Evolutionary conservation across 2,797 vertebrate genomes (phyloP), one percentile per base, ranked within the genome.

Genomic region (Pelobates cultripes): DNA sequence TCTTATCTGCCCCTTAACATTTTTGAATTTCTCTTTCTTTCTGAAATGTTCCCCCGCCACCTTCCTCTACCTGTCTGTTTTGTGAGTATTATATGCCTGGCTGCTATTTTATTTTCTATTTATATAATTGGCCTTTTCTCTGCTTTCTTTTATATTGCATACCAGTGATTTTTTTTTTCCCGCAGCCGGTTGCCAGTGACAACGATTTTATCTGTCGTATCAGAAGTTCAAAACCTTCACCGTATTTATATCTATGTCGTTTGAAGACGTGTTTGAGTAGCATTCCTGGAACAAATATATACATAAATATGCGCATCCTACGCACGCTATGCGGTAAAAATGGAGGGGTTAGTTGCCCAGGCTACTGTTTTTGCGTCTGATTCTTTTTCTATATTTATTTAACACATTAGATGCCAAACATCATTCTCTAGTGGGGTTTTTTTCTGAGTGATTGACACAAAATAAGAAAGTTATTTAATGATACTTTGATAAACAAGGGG

Each of bases 101-200:
- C 4, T 64, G n/a, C 61, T 40, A 10, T 64, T 64, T 40, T 17
- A 17, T 64, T 28, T 28, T 64, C 61, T 64, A 64, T 64, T 64
- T 64, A 64, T 64, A 64, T 64, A 64, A 64, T 64, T 64, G 61
- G 17, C n/a, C 17, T 64, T 64, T 40, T 64, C 61, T 28, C 14
- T 64, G 61, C 6, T 7, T 64, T 64, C 17, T 64, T 28, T 64
- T 40, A 64, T 64, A 64, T 76, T 12, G 4, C 13, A 61, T 15
- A n/a, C n/a, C 41, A 17, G 57, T 41, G 43, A 55, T 7, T 61
- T 28, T 41, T 79, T 9, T 53, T 61, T 60, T 17, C 13, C 14
- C 7, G 28, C 9, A 53, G 60, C 41, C 17, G 28, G 69, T 78
- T 71, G 69, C 73, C 61, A 67, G 61, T 55, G 61, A 66, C 41